phyloP scores from a whole-genome alignment of 2,113 vertebrate genomes.

The Oryctolagus cuniculus region mOryCun1.1 NC_091448.1:57510001-57510500 shows the following conservation, averaged over 20 bases:
- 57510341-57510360: no score
- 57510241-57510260: not conserved
- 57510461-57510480: no score
- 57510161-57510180: not conserved
- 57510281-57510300: not conserved
- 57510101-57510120: not conserved
- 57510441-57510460: no score
- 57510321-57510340: not conserved
- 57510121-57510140: not conserved
- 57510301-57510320: not conserved
- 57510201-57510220: not conserved
- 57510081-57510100: not conserved
- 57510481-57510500: no score
- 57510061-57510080: no score
- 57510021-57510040: not conserved
- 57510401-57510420: no score
- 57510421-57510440: no score
- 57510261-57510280: not conserved
- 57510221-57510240: not conserved
- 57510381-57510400: no score
- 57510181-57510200: not conserved
- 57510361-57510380: no score
- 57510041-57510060: accelerated
- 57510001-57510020: not conserved
- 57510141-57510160: not conserved